Evolutionary conservation across 1,140 invertebrate species (phyloP).

Genomic region (Anoplolepis gracilipes): DNA sequence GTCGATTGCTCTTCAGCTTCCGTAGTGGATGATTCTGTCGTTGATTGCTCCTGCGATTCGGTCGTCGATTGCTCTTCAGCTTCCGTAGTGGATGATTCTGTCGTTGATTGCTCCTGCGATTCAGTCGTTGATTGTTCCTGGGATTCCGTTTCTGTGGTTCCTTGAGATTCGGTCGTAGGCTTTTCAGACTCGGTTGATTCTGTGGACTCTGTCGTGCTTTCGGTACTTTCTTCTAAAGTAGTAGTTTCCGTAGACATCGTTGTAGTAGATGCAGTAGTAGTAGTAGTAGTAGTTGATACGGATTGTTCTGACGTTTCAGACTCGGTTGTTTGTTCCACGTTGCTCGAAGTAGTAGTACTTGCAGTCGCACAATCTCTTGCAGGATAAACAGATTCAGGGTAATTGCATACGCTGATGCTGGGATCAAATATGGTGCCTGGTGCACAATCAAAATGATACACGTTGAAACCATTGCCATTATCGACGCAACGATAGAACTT

Average conservation of each 20-base stretch:
- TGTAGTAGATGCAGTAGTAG: conserved; percentile 24
- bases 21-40: conserved; percentile 55
- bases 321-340: conserved; percentile 44
- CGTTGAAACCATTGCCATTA: conserved; percentile 88
- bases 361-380: conserved; percentile 81
- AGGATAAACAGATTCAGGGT: conserved; percentile 86
- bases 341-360: conserved; percentile 66
- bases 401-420: conserved; percentile 85
- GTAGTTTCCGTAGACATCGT: conserved; percentile 43
- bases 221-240: conserved; percentile 13
- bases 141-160: conserved; percentile 55
- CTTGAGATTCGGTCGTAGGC: conserved; percentile 57
- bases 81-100: too few relatives aligned
- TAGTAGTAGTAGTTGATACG: conserved; percentile 58
- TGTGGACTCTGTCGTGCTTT: conserved; percentile 35
- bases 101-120: conserved; percentile 36
- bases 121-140: conserved; percentile 30
- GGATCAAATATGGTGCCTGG: conserved; percentile 87
- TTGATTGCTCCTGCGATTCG: conserved; percentile 34
- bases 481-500: conserved; percentile 91
- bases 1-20: conserved; percentile 39
- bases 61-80: conserved; percentile 44
- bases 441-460: conserved; percentile 86
- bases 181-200: conserved; percentile 18
- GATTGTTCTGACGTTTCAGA: conserved; percentile 55